A percentile compares a stretch with the other conserved stretches of the same genome.
Conservation (phyloP, 1,140 invertebrate species). For the Polypedilum vanderplanki region DNA sequence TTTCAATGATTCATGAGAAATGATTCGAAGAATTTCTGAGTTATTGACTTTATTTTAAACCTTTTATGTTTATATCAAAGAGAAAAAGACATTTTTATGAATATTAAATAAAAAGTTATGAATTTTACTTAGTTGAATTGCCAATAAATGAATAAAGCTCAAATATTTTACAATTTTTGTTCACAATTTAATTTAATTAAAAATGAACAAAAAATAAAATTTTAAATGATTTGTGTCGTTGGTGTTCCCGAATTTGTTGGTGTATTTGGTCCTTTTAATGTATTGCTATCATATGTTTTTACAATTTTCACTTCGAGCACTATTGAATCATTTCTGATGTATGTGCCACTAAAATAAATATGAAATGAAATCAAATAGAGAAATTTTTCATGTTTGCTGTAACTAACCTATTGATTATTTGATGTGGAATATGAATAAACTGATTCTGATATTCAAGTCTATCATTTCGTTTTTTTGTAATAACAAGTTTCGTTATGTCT, state of each 20-base stretch:
- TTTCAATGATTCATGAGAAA: no score
- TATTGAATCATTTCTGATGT: neutral
- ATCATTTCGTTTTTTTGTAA: conserved; percentile 45
- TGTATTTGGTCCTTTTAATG: neutral
- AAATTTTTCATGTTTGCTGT: neutral
- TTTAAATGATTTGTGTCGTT: neutral
- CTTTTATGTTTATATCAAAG: no score
- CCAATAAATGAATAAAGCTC: no score
- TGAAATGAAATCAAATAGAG: neutral
- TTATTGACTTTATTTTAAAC: no score
- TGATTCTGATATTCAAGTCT: conserved; percentile 49
- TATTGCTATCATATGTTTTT: conserved; percentile 14
- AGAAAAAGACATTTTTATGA: no score
- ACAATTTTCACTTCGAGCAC: neutral
- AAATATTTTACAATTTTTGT: no score
- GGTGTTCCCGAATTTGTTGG: neutral
- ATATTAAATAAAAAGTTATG: no score
- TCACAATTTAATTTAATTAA: no score
- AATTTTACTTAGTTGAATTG: no score
- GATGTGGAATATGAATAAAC: conserved; percentile 66
- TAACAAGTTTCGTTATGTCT: conserved; percentile 47
- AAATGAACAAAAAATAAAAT: no score
- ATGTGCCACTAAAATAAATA: neutral
- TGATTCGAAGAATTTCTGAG: no score
- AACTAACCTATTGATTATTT: conserved; percentile 47